Percentiles rank a stretch among this genome's conserved stretches.
phyloP scores from a whole-genome alignment of 2,888 invertebrate species.

The Philereme transversata region DNA sequence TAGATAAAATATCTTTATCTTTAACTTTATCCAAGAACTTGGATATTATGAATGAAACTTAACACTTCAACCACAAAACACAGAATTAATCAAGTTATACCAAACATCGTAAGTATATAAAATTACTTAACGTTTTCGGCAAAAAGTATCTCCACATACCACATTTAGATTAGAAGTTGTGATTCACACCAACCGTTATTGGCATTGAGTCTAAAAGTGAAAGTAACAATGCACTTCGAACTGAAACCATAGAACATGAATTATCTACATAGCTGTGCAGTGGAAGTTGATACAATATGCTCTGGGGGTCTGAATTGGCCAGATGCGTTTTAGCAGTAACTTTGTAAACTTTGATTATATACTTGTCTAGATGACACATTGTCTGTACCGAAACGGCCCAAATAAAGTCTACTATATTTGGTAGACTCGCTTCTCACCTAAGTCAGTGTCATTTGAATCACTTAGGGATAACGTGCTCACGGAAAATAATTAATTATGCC shows the following conservation, averaged over 20 bases:
- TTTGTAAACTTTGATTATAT: no score
- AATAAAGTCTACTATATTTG: no score
- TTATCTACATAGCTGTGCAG: constrained; percentile 22
- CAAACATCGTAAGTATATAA: neutral
- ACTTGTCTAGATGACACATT: no score
- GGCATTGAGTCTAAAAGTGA: constrained; percentile 81
- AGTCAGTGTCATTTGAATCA: no score
- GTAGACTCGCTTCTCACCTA: no score
- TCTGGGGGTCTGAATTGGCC: no score
- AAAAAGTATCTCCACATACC: constrained; percentile 8
- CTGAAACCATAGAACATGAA: constrained; percentile 59
- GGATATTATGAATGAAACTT: neutral
- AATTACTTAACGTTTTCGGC: constrained; percentile 6
- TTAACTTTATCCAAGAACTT: neutral
- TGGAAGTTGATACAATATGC: neutral
- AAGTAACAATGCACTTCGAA: constrained; percentile 70
- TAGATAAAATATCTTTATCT: neutral
- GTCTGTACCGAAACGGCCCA: no score
- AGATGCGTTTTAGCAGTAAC: no score
- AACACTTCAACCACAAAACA: neutral
- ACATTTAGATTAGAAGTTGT: constrained; percentile 53
- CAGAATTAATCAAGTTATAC: neutral
- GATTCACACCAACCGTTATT: constrained; percentile 73
- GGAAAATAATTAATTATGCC: no score
- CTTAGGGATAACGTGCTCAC: no score